phyloP scores from a whole-genome alignment of 2,888 invertebrate species.

The Drosophila pseudotalamancana region DNA sequence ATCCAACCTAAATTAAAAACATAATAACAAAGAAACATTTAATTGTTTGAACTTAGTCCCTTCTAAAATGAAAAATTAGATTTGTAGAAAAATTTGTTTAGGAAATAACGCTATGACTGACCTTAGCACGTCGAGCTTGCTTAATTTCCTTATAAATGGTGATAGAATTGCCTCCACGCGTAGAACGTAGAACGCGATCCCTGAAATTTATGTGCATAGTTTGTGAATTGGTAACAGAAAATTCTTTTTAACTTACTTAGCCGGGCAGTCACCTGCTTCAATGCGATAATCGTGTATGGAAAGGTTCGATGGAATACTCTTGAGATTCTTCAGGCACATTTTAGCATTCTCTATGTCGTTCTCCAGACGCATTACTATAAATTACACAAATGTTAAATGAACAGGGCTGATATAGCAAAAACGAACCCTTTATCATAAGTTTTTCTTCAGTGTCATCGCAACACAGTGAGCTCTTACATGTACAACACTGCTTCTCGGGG shows the following conservation, averaged over 20 bases:
- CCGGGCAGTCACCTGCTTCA: slow-evolving; percentile 39
- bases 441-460: slow-evolving; percentile 78
- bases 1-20: slow-evolving; percentile 23
- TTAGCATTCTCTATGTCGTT: slow-evolving; percentile 79
- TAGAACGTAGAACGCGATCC: slow-evolving; percentile 18
- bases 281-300: slow-evolving; percentile 50
- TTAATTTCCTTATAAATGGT: slow-evolving; percentile 34
- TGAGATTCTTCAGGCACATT: slow-evolving; percentile 68
- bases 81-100: no score
- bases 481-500: slow-evolving; percentile 68
- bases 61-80: slow-evolving; percentile 12
- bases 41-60: background rate
- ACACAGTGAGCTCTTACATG: slow-evolving; percentile 71
- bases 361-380: slow-evolving; percentile 77
- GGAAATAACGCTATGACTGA: background rate
- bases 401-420: background rate
- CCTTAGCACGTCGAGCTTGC: slow-evolving; percentile 31
- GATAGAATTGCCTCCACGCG: slow-evolving; percentile 25
- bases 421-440: slow-evolving; percentile 78
- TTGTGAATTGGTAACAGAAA: background rate
- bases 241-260: slow-evolving; percentile 28
- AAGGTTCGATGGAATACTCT: slow-evolving; percentile 57
- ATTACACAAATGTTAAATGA: background rate
- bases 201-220: slow-evolving; percentile 6
- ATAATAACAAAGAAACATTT: slow-evolving; percentile 1